phyloP scores from a whole-genome alignment of 1,140 invertebrate genomes.

The Harpegnathos saltator region DNA sequence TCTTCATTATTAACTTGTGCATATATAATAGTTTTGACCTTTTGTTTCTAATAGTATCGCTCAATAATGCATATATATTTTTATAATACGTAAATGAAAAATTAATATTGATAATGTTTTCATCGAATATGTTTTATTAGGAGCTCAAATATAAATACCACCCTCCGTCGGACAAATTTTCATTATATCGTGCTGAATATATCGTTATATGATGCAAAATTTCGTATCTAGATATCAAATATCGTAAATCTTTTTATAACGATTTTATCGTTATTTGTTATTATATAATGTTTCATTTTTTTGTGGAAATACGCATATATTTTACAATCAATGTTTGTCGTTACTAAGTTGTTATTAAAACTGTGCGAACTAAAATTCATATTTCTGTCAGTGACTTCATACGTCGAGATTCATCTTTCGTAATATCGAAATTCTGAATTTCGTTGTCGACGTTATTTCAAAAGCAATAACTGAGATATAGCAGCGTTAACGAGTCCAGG shows the following conservation, averaged over 20 bases:
- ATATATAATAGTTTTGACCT: no score
- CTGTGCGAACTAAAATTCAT: not conserved
- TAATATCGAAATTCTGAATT: conserved; percentile 52
- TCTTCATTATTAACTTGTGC: no score
- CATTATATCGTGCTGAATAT: conserved; percentile 6
- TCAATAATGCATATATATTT: not conserved
- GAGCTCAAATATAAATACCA: no score
- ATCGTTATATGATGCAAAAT: not conserved
- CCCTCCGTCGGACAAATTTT: not conserved
- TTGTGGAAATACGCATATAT: not conserved
- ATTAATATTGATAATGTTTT: not conserved
- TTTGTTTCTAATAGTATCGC: not conserved
- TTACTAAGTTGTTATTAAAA: conserved; percentile 36
- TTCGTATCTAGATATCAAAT: not conserved
- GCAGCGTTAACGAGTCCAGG: not conserved
- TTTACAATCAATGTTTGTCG: not conserved
- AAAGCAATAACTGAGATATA: conserved; percentile 23
- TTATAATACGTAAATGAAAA: not conserved
- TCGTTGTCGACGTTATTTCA: conserved; percentile 28
- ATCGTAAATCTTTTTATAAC: not conserved
- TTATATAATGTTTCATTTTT: not conserved
- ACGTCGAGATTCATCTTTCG: conserved; percentile 14
- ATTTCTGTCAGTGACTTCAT: conserved; percentile 19
- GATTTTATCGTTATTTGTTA: not conserved
- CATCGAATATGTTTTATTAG: no score